These are phyloP conservation scores for Neoascia interrupta DNA, from an alignment of 2,888 invertebrate genomes.

Conservation along the genomic window DNA sequence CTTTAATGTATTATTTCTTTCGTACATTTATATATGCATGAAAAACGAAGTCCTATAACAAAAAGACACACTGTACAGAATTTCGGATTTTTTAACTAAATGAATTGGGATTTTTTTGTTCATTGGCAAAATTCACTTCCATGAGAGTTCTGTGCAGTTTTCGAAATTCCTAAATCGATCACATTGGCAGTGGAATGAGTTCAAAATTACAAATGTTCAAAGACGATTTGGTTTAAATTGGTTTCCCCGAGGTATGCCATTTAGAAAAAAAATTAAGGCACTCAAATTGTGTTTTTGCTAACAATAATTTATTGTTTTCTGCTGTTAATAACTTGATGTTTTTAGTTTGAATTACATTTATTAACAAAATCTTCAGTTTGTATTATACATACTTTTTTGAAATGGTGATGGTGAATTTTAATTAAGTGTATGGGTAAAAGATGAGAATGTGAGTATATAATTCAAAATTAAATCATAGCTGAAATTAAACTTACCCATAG, in stretches of 20 bases:
- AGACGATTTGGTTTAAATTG: not conserved
- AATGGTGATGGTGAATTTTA: constrained; percentile 24
- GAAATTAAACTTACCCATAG: no score
- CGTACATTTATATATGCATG: constrained; percentile 25
- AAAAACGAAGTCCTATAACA: constrained; percentile 8
- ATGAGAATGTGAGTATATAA: no score
- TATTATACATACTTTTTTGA: no score
- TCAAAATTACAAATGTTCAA: constrained; percentile 7
- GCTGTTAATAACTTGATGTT: not conserved
- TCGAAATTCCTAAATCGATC: not conserved
- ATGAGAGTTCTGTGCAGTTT: constrained; percentile 5
- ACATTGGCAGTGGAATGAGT: not conserved
- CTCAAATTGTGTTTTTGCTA: constrained; percentile 21
- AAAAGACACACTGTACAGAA: not conserved
- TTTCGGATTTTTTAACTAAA: not conserved
- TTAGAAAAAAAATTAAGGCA: not conserved
- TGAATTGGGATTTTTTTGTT: not conserved
- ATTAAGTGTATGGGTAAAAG: no score
- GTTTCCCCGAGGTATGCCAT: constrained; percentile 11
- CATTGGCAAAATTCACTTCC: not conserved
- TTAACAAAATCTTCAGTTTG: no score
- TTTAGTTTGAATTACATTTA: not conserved
- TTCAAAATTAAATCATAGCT: no score
- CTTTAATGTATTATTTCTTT: constrained; percentile 30
- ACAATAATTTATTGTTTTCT: not conserved